Conservation (phyloP, 1,140 invertebrate genomes). For the Araneus ventricosus region DNA sequence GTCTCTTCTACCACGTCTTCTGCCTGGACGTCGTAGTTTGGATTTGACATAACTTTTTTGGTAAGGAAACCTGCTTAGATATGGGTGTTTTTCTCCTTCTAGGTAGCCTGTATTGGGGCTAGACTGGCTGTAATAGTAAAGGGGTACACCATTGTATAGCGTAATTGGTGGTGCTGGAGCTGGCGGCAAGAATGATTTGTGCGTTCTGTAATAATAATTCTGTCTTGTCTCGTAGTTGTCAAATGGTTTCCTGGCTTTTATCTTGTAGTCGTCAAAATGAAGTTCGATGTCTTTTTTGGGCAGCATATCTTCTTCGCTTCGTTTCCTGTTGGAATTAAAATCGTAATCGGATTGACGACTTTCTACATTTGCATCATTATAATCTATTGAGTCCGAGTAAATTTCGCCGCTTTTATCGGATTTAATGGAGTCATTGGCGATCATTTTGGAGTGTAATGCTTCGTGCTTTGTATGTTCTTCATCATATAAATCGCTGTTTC, state of each 20-base stretch:
- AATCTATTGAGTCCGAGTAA: slow-evolving; percentile 15
- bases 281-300: background rate
- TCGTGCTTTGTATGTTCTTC: background rate
- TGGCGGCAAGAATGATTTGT: slow-evolving; percentile 23
- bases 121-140: slow-evolving; percentile 45
- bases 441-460: background rate
- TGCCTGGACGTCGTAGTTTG: slow-evolving; percentile 76
- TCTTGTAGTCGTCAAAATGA: slow-evolving; percentile 53
- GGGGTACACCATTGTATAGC: slow-evolving; percentile 42
- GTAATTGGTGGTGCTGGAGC: slow-evolving; percentile 60
- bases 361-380: slow-evolving; percentile 42
- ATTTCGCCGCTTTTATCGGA: slow-evolving; percentile 9
- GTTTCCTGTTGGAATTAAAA: slow-evolving; percentile 5
- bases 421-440: background rate
- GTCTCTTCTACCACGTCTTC: slow-evolving; percentile 83
- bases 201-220: slow-evolving; percentile 3
- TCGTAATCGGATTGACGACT: slow-evolving; percentile 39
- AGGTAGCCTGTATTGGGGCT: slow-evolving; percentile 81
- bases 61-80: slow-evolving; percentile 69
- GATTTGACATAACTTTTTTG: slow-evolving; percentile 75
- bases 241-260: slow-evolving; percentile 31
- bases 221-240: slow-evolving; percentile 48
- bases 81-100: slow-evolving; percentile 57
- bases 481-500: background rate
- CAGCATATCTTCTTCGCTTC: slow-evolving; percentile 1